Conservation (phyloP, 2,113 vertebrate genomes). For the Dromas ardeola region DNA sequence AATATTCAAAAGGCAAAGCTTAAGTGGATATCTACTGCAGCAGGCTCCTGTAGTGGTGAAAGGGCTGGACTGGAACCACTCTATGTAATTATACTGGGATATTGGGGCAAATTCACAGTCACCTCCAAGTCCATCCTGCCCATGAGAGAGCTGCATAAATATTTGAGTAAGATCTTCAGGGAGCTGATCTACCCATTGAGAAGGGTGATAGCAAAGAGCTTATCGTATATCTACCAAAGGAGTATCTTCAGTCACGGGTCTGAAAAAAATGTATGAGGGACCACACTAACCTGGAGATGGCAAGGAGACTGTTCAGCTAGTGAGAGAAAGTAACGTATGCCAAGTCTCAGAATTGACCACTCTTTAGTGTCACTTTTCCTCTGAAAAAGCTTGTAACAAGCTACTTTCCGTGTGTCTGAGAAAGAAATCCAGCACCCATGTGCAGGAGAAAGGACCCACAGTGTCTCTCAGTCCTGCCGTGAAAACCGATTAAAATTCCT, state of each 20-base stretch:
- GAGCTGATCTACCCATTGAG: neutral
- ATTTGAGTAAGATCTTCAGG: neutral
- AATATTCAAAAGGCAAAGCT: neutral
- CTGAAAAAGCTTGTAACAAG: neutral
- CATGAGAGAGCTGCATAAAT: neutral
- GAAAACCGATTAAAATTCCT: constrained; percentile 32
- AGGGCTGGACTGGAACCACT: neutral
- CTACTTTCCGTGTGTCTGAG: neutral
- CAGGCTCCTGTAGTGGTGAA: neutral
- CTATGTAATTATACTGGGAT: neutral
- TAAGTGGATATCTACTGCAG: neutral
- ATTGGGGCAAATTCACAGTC: neutral
- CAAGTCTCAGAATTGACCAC: neutral
- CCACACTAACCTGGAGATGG: neutral
- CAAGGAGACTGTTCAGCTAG: neutral
- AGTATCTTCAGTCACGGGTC: neutral
- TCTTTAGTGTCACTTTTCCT: neutral
- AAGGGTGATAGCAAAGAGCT: neutral
- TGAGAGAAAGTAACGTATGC: neutral
- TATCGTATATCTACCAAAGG: neutral
- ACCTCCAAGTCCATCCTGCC: neutral
- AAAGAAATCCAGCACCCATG: neutral
- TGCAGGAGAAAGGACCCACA: neutral
- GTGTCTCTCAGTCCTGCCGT: neutral
- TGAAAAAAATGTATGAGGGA: neutral